phyloP scores from a whole-genome alignment of 2,888 invertebrate species.

The Synanthedon myopaeformis region DNA sequence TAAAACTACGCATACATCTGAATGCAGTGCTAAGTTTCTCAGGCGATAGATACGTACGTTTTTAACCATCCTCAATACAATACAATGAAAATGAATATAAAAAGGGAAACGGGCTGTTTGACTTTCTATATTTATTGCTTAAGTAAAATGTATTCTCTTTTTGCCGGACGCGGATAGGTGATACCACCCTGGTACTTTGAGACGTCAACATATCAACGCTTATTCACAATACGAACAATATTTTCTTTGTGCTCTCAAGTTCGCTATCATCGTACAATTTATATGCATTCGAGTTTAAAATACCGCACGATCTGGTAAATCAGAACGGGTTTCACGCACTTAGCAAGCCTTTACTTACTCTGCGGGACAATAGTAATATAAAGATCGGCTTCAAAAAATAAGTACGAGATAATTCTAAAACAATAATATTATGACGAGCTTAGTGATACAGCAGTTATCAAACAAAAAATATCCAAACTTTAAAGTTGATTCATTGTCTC shows the following conservation, averaged over 20 bases:
- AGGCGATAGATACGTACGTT: no score
- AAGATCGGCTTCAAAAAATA: background rate
- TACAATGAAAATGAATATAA: no score
- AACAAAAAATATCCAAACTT: no score
- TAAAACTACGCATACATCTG: no score
- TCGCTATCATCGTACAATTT: conserved; percentile 51
- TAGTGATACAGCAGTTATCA: no score
- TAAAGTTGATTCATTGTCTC: no score
- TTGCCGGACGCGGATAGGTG: background rate
- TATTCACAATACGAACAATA: background rate
- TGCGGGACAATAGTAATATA: conserved; percentile 4
- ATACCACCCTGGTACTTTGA: background rate
- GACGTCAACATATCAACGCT: background rate
- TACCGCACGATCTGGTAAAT: conserved; percentile 63
- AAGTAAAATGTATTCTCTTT: no score
- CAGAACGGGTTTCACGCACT: conserved; percentile 56
- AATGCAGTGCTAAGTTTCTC: no score
- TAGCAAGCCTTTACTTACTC: conserved; percentile 14
- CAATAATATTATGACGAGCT: background rate
- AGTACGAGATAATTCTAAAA: background rate
- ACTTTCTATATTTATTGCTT: no score
- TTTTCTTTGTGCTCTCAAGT: conserved; percentile 48
- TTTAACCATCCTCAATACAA: no score
- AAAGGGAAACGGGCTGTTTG: no score
- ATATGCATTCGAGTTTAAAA: conserved; percentile 62